These are phyloP conservation scores for Dipus sagitta DNA, from an alignment of 2,797 vertebrate genomes.

Conservation along the genomic window DNA sequence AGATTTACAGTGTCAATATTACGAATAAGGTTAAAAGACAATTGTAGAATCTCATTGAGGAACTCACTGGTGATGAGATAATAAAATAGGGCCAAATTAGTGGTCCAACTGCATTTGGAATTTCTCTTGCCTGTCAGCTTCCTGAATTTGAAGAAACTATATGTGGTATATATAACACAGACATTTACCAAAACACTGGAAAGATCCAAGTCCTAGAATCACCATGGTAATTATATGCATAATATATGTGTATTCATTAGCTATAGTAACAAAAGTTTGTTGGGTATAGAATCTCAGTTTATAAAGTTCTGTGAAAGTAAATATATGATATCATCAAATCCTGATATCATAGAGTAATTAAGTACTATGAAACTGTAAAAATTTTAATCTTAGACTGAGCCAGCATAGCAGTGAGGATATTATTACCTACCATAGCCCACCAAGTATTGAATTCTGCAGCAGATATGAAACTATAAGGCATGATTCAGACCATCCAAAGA, in stretches of 20 bases:
- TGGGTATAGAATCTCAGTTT: conserved; percentile 24
- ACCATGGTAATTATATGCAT: neutral
- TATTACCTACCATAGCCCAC: neutral
- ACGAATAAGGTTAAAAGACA: neutral
- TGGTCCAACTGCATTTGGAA: neutral
- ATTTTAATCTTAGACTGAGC: conserved; percentile 29
- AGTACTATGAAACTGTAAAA: neutral
- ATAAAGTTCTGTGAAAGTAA: conserved; percentile 37
- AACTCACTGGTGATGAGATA: neutral
- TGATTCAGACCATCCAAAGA: neutral
- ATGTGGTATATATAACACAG: neutral
- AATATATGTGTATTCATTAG: conserved; percentile 14
- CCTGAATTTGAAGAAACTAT: neutral
- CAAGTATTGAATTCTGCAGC: neutral
- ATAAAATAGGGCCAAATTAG: conserved; percentile 23
- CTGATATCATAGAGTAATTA: conserved; percentile 28
- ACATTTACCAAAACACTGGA: neutral
- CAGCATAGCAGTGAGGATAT: neutral
- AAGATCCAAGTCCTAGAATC: neutral
- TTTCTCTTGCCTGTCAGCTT: conserved; percentile 15
- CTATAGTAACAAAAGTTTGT: conserved; percentile 15
- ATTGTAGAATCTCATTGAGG: neutral
- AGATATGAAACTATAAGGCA: neutral
- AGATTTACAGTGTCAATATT: neutral
- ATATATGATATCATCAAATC: neutral